Conservation (phyloP, 2,797 vertebrate genomes). For the Hippopotamyrus pictus region DNA sequence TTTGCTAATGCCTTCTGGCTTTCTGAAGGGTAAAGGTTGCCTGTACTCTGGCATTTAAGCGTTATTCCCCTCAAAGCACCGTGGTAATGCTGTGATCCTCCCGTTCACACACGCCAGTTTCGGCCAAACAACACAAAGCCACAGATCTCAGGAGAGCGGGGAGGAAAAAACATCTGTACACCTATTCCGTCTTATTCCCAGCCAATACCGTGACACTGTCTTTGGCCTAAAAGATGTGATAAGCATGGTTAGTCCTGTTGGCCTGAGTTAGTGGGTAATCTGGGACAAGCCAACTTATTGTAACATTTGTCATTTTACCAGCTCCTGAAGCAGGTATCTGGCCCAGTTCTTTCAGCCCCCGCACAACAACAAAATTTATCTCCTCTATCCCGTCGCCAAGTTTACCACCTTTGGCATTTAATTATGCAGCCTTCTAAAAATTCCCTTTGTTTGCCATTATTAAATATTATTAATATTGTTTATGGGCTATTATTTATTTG, state of each 20-base stretch:
- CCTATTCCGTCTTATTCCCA: not conserved
- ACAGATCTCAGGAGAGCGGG: not conserved
- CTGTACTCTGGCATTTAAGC: not conserved
- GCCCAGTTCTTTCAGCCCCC: constrained; percentile 27
- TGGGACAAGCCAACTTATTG: constrained; percentile 20
- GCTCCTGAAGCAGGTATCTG: constrained; percentile 12
- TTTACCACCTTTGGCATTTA: constrained; percentile 16
- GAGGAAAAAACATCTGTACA: not conserved
- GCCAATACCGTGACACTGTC: not conserved
- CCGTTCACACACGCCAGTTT: not conserved
- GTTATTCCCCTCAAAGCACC: not conserved
- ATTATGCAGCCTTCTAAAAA: not conserved
- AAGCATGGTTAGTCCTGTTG: not conserved
- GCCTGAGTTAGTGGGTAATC: constrained; percentile 23
- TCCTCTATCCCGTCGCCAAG: not conserved
- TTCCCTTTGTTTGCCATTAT: not conserved
- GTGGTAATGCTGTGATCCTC: not conserved
- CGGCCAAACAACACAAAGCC: not conserved
- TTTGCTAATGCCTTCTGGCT: not conserved
- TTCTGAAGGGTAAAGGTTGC: not conserved
- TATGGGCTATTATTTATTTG: not conserved
- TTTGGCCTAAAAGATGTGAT: constrained; percentile 4
- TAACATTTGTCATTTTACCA: constrained; percentile 25
- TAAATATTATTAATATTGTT: constrained; percentile 5
- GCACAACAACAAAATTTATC: constrained; percentile 19